Evolutionary conservation across 2,113 vertebrate genomes (phyloP), one percentile per base, ranked within the genome.

Genomic region (Turnix velox): DNA sequence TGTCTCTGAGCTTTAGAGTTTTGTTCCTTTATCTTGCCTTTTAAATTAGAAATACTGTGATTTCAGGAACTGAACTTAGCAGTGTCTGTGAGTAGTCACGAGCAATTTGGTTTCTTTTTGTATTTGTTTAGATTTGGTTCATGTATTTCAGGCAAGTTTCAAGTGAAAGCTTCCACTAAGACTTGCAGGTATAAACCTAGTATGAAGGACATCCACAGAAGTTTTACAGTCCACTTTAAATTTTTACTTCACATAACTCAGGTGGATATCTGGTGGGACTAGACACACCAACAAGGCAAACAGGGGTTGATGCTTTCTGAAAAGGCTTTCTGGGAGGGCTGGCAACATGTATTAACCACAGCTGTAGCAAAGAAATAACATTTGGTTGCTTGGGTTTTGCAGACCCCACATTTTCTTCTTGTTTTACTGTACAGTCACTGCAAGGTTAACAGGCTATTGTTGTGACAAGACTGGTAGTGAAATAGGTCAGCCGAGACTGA

Each of bases 401-500:
- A 84, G 68, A 58, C 24, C 49, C 42, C 28, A 19, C 37, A 4
- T 75, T 88, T 93, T 76, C 18, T 72, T 48, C 55, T 85, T 54
- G 25, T 52, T 55, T 42, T 23, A 45, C 51, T 42, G 30, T 80
- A 63, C 28, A 68, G 49, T 80, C 4, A 7, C 73, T 92, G 25
- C 46, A n/a, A 51, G 35, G 63, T 52, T 88, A 48, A 52, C 48
- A 23, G 31, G 35, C 42, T 77, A 3, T 61, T 61, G 40, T 72
- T 75, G 39, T 94, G 96, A 84, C 76, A 82, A 84, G 54, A 65
- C 35, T 67, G 43, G 43, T 42, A 54, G 74, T 75, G 79, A 94
- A 93, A 94, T 80, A 95, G 71, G 82, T 95, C 67, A 92, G 59
- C 31, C n/a, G 84, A 33, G 45, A 84, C 63, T 76, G 62, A 92